Evolutionary conservation across 2,888 invertebrate genomes (phyloP).

Genomic region (Cryptocephalus primarius): DNA sequence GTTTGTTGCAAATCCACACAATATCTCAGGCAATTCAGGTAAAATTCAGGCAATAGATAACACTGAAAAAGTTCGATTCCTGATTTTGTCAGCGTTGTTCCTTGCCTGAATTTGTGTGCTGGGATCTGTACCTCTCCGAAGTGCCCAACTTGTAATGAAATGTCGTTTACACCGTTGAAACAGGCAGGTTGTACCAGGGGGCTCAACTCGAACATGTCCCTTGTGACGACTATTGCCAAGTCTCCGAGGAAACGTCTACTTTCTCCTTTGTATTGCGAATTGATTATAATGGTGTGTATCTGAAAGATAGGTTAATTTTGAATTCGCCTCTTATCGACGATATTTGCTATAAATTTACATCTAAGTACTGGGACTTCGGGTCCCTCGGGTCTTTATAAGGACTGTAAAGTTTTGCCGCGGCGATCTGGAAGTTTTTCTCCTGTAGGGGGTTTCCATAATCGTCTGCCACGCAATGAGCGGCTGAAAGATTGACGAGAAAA

Average conservation of each 20-base stretch:
- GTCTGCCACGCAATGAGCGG: conserved; percentile 13
- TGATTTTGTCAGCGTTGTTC: too few relatives aligned
- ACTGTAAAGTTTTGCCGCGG: conserved; percentile 12
- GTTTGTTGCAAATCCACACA: too few relatives aligned
- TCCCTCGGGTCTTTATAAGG: conserved; percentile 9
- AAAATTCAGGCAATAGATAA: too few relatives aligned
- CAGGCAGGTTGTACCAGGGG: conserved; percentile 11
- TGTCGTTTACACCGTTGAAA: conserved; percentile 8
- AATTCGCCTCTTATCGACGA: not conserved
- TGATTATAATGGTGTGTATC: conserved; percentile 6
- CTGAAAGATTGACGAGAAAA: conserved; percentile 3
- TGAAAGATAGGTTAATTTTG: conserved; percentile 1
- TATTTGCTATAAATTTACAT: conserved; percentile 2
- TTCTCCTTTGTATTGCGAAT: conserved; percentile 8
- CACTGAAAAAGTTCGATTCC: too few relatives aligned
- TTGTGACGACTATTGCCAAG: conserved; percentile 9
- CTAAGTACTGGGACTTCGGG: conserved; percentile 6
- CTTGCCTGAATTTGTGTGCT: too few relatives aligned
- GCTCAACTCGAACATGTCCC: conserved; percentile 5
- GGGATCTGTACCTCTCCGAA: conserved; percentile 10
- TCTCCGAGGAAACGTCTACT: conserved; percentile 9
- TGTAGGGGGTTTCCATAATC: conserved; percentile 5
- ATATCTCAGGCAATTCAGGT: too few relatives aligned
- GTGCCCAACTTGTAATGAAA: conserved; percentile 5
- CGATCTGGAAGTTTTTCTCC: conserved; percentile 6